Evolutionary conservation across 2,888 invertebrate genomes (phyloP).

Genomic region (Muschampia plurimacula): DNA sequence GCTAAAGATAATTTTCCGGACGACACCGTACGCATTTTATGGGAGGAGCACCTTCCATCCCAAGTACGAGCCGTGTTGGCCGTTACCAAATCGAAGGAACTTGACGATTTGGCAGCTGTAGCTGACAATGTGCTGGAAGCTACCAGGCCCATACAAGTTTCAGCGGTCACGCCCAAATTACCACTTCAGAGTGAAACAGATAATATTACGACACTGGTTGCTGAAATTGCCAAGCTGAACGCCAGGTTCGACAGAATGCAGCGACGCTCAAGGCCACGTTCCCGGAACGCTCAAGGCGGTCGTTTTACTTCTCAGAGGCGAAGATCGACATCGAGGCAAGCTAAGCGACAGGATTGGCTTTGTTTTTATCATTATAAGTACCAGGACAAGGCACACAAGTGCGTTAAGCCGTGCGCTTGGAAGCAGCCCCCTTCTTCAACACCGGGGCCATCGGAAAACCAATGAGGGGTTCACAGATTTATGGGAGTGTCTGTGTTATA

Average conservation of each 20-base stretch:
- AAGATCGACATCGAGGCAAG: not conserved
- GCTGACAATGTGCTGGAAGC: constrained; percentile 14
- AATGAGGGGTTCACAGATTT: not conserved
- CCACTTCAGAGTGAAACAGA: not conserved
- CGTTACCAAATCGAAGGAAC: constrained; percentile 9
- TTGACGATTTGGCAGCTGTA: constrained; percentile 10
- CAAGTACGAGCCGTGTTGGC: constrained; percentile 18
- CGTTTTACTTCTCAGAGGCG: not conserved
- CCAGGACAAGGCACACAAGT: not conserved
- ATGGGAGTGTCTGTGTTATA: no score
- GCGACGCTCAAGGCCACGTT: not conserved
- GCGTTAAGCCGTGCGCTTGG: not conserved
- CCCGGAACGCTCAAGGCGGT: not conserved
- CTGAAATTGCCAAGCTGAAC: not conserved
- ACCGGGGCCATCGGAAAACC: constrained; percentile 2
- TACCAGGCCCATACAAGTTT: not conserved
- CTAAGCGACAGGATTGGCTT: not conserved
- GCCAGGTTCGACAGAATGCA: not conserved
- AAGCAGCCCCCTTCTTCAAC: constrained; percentile 1
- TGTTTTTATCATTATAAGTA: not conserved
- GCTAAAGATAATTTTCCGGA: constrained; percentile 15
- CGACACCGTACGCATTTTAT: constrained; percentile 18
- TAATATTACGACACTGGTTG: not conserved
- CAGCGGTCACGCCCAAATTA: not conserved
- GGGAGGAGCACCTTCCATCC: constrained; percentile 18